Conservation (phyloP, 1,140 invertebrate genomes). For the Homalodisca vitripennis region DNA sequence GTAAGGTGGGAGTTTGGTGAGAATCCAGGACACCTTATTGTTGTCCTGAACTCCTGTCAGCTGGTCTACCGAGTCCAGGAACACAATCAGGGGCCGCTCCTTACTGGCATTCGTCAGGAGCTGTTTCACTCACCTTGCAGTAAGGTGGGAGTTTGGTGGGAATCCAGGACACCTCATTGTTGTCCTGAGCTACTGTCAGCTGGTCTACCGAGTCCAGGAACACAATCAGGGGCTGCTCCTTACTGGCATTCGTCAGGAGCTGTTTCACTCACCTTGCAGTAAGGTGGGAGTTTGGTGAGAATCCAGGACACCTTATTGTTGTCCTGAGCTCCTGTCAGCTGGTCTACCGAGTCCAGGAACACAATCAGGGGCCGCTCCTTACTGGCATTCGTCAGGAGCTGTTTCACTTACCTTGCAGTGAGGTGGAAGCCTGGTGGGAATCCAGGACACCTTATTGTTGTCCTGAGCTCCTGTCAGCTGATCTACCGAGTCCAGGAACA, state of each 20-base stretch:
- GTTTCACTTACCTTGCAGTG: constrained; percentile 77
- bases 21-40: constrained; percentile 96
- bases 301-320: too few species aligned
- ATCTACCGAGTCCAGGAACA: constrained; percentile 93
- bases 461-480: constrained; percentile 93
- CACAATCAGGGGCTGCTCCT: constrained; percentile 79
- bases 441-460: constrained; percentile 94
- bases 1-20: constrained; percentile 80
- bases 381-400: constrained; percentile 80
- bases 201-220: constrained; percentile 95
- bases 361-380: constrained; percentile 79
- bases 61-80: constrained; percentile 93
- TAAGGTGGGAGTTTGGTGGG: too few species aligned
- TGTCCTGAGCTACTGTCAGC: too few species aligned
- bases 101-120: constrained; percentile 76
- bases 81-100: constrained; percentile 82
- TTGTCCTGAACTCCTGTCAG: constrained; percentile 91
- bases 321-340: too few species aligned
- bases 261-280: too few species aligned
- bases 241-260: constrained; percentile 76
- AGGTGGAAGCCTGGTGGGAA: constrained; percentile 84
- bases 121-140: too few species aligned
- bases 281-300: too few species aligned
- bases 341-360: constrained; percentile 92
- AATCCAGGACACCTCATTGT: too few species aligned